A percentile compares a stretch with the other conserved stretches of the same genome.
Conservation (phyloP, 2,113 vertebrate genomes). For the Phalacrocorax aristotelis region DNA sequence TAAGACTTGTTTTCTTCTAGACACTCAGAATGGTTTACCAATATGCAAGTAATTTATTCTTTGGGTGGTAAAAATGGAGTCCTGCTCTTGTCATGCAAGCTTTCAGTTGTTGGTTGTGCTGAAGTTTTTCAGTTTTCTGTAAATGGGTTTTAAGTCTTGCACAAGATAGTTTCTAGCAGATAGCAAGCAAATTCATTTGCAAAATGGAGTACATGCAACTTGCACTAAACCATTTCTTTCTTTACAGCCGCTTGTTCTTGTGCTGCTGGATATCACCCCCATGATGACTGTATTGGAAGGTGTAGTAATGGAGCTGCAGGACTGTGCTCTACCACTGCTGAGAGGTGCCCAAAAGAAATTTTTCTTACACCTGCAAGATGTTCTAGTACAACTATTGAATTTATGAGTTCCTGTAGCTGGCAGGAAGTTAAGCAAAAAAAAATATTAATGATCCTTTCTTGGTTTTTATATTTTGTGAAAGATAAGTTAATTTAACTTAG, state of each 20-base stretch:
- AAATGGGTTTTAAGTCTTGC: background rate
- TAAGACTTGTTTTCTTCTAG: background rate
- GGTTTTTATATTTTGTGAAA: background rate
- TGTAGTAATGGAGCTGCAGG: slow-evolving; percentile 97
- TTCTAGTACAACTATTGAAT: background rate
- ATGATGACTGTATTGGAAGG: slow-evolving; percentile 94
- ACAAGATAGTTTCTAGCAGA: background rate
- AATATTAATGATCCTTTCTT: background rate
- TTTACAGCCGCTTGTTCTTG: slow-evolving; percentile 86
- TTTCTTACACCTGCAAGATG: background rate
- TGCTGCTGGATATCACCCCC: slow-evolving; percentile 90
- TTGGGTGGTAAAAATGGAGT: no score
- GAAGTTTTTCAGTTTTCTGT: background rate
- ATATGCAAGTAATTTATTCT: background rate
- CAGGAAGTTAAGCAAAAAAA: background rate
- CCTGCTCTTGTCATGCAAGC: background rate
- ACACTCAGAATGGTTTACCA: background rate
- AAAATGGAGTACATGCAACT: background rate
- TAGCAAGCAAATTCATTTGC: background rate
- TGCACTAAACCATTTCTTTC: background rate
- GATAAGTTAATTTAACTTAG: background rate
- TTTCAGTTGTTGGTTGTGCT: background rate
- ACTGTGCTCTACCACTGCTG: slow-evolving; percentile 91
- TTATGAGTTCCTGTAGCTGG: background rate
- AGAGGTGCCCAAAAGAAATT: slow-evolving; percentile 76